phyloP scores from a whole-genome alignment of 2,797 vertebrate species.

The Brachyrhaphis roseni region DNA sequence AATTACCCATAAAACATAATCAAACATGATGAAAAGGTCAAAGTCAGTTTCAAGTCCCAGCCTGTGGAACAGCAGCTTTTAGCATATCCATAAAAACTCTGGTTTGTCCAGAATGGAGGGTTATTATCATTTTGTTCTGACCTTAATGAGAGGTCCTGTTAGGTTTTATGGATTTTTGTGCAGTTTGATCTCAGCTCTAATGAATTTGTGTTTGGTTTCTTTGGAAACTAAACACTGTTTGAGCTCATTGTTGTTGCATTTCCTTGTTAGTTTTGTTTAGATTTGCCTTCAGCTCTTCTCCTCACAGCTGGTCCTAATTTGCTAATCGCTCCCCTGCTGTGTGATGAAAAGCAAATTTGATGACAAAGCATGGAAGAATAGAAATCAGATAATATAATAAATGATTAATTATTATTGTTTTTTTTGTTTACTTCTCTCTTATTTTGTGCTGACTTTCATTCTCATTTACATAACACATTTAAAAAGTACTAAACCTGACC shows the following conservation, averaged over 20 bases:
- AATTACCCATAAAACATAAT: not conserved
- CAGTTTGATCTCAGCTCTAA: not conserved
- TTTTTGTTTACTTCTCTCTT: not conserved
- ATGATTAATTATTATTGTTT: not conserved
- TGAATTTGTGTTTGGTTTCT: not conserved
- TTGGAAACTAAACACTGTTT: not conserved
- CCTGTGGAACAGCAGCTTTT: not conserved
- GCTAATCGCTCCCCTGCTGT: not conserved
- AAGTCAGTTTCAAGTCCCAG: not conserved
- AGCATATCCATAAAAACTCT: not conserved
- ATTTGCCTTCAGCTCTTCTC: not conserved
- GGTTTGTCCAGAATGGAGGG: not conserved
- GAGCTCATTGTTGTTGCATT: not conserved
- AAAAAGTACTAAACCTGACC: not conserved
- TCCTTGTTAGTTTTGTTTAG: not conserved
- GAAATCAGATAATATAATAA: too few relatives aligned
- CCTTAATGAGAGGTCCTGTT: not conserved
- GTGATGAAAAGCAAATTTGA: not conserved
- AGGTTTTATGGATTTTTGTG: not conserved
- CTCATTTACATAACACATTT: not conserved
- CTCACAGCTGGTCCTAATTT: not conserved
- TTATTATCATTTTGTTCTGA: not conserved
- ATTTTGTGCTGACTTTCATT: not conserved
- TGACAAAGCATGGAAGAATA: not conserved
- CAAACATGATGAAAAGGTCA: not conserved